Conservation (phyloP, 2,113 vertebrate genomes). For the Ceuthmochares aereus region DNA sequence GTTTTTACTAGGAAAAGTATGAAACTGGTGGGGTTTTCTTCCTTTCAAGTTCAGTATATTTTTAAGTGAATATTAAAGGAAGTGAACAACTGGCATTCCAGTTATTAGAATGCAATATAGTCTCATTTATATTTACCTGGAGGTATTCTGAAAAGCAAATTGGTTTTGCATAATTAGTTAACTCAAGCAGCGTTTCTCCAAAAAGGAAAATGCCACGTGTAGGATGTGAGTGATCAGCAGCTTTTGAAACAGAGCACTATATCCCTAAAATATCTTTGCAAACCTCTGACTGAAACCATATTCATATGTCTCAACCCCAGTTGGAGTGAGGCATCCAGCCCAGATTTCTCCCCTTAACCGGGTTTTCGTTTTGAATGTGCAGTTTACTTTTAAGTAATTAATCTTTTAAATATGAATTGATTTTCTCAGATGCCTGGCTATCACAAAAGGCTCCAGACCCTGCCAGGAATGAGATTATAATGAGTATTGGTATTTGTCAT, state of each 20-base stretch:
- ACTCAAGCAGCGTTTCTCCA: background rate
- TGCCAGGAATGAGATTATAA: constrained; percentile 74
- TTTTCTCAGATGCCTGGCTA: constrained; percentile 73
- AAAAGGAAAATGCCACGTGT: background rate
- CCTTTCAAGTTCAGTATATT: background rate
- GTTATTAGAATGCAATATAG: background rate
- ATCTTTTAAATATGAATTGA: constrained; percentile 70
- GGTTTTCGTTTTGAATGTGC: constrained; percentile 27
- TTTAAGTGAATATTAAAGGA: background rate
- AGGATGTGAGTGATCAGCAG: background rate
- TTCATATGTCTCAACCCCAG: background rate
- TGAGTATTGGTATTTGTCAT: constrained; percentile 72
- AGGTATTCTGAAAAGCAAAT: background rate
- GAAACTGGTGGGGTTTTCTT: background rate
- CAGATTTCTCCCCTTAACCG: constrained; percentile 21
- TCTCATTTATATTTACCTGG: background rate
- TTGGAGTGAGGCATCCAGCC: background rate
- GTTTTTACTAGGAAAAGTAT: background rate
- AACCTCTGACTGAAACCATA: background rate
- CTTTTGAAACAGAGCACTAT: background rate
- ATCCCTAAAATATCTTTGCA: background rate
- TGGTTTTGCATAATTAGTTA: background rate
- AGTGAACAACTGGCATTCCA: background rate
- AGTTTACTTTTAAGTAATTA: constrained; percentile 50
- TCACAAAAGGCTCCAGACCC: constrained; percentile 74